Evolutionary conservation across 2,888 invertebrate species (phyloP).

Genomic region (Philereme vetulata): DNA sequence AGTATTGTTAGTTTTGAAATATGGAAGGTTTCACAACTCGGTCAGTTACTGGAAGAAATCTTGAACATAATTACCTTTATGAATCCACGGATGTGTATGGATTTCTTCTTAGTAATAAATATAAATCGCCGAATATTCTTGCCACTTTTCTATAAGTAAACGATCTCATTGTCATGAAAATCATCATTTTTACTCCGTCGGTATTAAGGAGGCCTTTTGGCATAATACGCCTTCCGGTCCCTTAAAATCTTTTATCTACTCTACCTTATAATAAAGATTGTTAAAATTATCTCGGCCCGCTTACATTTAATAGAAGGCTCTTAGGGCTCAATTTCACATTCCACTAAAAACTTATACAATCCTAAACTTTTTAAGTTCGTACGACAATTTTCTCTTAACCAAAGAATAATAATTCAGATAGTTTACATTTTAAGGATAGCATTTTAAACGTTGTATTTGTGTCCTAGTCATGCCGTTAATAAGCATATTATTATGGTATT

Average conservation of each 20-base stretch:
- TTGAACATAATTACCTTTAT: not conserved
- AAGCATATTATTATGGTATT: conserved; percentile 9
- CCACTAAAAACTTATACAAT: conserved; percentile 24
- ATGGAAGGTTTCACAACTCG: no score
- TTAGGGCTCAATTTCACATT: conserved; percentile 32
- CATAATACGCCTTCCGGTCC: no score
- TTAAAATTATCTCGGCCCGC: no score
- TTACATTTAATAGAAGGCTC: not conserved
- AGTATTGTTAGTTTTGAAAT: no score
- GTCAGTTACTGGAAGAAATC: no score
- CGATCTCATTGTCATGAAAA: not conserved
- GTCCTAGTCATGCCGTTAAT: conserved; percentile 35
- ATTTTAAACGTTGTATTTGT: conserved; percentile 29
- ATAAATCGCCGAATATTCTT: conserved; percentile 15
- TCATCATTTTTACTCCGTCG: not conserved
- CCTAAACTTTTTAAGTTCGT: conserved; percentile 7
- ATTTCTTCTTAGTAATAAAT: not conserved
- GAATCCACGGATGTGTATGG: not conserved
- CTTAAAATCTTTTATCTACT: no score
- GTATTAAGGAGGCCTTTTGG: no score
- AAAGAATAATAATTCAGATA: conserved; percentile 34
- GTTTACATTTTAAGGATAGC: conserved; percentile 26
- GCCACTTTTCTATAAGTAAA: conserved; percentile 2
- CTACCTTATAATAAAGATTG: no score
- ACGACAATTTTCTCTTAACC: conserved; percentile 23